A percentile compares a stretch with the other conserved stretches of the same genome.
Conservation (phyloP, 2,888 invertebrate species). For the Cephus runcator region DNA sequence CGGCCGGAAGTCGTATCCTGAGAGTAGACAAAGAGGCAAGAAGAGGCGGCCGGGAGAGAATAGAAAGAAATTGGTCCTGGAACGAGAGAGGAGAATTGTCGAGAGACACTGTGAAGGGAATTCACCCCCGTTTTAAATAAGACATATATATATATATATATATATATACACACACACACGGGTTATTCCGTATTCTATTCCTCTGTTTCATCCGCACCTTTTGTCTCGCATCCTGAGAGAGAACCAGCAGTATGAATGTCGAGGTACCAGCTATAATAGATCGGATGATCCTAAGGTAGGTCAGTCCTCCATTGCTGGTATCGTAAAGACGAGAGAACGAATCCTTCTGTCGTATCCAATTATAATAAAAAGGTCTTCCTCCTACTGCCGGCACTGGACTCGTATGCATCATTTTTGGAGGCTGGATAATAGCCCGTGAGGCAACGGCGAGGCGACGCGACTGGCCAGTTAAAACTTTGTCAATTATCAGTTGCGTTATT, state of each 20-base stretch:
- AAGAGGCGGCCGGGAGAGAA: slow-evolving; percentile 7
- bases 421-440: neutral
- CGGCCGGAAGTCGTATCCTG: slow-evolving; percentile 64
- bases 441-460: slow-evolving; percentile 13
- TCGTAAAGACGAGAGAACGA: neutral
- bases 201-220: slow-evolving; percentile 62
- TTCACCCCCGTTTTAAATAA: too few relatives aligned
- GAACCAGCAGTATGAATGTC: slow-evolving; percentile 20
- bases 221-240: slow-evolving; percentile 66
- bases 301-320: slow-evolving; percentile 56
- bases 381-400: slow-evolving; percentile 15
- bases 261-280: slow-evolving; percentile 55
- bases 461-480: slow-evolving; percentile 1
- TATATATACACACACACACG: slow-evolving; percentile 15
- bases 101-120: too few relatives aligned
- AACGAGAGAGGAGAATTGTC: slow-evolving; percentile 6
- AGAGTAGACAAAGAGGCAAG: slow-evolving; percentile 56
- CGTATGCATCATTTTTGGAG: slow-evolving; percentile 2
- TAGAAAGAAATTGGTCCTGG: slow-evolving; percentile 2
- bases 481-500: neutral
- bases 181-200: slow-evolving; percentile 31
- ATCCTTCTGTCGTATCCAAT: slow-evolving; percentile 27
- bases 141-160: too few relatives aligned
- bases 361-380: slow-evolving; percentile 32
- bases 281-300: slow-evolving; percentile 65